Evolutionary conservation across 1,140 invertebrate genomes (phyloP), one percentile per base, ranked within the genome.

Genomic region (Monochamus saltuarius): DNA sequence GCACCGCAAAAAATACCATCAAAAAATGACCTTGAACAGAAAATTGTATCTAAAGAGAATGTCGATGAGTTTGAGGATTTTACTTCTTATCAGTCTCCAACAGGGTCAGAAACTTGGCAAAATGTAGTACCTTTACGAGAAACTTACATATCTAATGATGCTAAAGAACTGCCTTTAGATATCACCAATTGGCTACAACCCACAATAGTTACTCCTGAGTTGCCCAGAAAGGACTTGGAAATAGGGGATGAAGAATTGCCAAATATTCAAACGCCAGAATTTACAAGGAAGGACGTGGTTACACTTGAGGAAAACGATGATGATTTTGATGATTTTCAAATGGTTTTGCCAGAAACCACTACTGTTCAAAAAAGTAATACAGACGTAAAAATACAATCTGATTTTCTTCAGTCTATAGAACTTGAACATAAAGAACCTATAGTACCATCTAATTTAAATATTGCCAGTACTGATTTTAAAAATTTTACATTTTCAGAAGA

Each of bases 311-410:
- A 59, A 8, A 58, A 65, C 0, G 58, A 59, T 7, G 67, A 70
- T 57, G 73, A 73, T 10, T 73, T 73, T 61, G 66, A 61, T 46
- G 69, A 75, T 63, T 75, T 74, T 58, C 69, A 75, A 62, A 66
- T 63, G 61, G 56, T 63, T 45, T 63, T 67, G 36, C 57, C 62
- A 6, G 62, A 59, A 46, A 56, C 40, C 3, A 56, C 10, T 13
- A 8, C 10, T 39, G 36, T 39, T 17, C 1, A 39, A 13, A 19
- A 17, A 16, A 46, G 14, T 46, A 46, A 46, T 19, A 46, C 4
- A 46, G 13, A 46, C 14, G 17, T 46, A 16, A 13, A 13, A 6
- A 29, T n/a, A n/a, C n/a, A 46, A 6, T 16, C 13, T 17, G 16
- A 17, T 4, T 46, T 14, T 46, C 39, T n/a, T 3, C 39, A n/a